phyloP scores from a whole-genome alignment of 2,888 invertebrate species.

The Rhagium mordax region DNA sequence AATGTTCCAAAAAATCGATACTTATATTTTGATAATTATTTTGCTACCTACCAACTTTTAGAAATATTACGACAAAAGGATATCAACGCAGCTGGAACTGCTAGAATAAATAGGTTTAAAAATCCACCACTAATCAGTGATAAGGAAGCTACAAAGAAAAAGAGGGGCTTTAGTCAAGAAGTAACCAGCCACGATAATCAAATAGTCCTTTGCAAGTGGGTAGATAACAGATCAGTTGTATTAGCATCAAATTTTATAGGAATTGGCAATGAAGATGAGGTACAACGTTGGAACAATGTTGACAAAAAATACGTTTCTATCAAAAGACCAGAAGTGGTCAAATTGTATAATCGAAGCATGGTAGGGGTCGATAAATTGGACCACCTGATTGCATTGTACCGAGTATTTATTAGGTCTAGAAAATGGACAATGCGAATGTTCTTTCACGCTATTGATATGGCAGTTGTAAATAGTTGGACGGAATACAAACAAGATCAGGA shows the following conservation, averaged over 20 bases:
- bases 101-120: slow-evolving; percentile 47
- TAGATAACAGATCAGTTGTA: not conserved
- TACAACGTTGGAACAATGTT: slow-evolving; percentile 33
- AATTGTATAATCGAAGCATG: not conserved
- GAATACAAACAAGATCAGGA: no score
- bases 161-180: slow-evolving; percentile 47
- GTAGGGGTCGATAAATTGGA: slow-evolving; percentile 6
- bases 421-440: slow-evolving; percentile 33
- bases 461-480: slow-evolving; percentile 21
- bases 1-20: no score
- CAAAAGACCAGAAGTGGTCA: not conserved
- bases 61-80: not conserved
- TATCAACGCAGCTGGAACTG: slow-evolving; percentile 28
- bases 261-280: slow-evolving; percentile 4
- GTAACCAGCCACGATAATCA: slow-evolving; percentile 42
- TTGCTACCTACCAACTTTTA: slow-evolving; percentile 2
- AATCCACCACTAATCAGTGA: slow-evolving; percentile 47
- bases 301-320: slow-evolving; percentile 10
- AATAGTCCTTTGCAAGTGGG: slow-evolving; percentile 40
- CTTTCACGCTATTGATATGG: slow-evolving; percentile 26
- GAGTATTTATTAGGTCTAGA: slow-evolving; percentile 7
- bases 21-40: slow-evolving; percentile 19
- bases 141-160: slow-evolving; percentile 40
- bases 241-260: slow-evolving; percentile 14
- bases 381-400: not conserved